Conservation (phyloP, 2,797 vertebrate genomes). For the Valencia hispanica region DNA sequence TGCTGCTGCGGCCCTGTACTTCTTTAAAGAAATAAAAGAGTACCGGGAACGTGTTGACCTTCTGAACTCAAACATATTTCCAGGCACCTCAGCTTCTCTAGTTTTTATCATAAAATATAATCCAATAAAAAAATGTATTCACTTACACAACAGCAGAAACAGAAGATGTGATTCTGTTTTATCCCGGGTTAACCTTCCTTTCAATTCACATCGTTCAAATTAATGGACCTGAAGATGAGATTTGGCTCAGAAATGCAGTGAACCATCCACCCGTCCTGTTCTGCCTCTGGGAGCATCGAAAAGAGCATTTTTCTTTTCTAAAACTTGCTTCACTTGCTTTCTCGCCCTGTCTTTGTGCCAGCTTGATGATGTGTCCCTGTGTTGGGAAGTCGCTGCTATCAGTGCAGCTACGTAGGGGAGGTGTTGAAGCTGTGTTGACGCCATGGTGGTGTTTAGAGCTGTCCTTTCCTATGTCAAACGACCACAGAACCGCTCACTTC, state of each 20-base stretch:
- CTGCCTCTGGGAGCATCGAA: conserved; percentile 30
- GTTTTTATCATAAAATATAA: neutral
- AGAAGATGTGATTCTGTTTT: conserved; percentile 28
- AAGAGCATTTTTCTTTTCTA: conserved; percentile 33
- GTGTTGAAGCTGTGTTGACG: conserved; percentile 27
- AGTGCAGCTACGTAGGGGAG: conserved; percentile 27
- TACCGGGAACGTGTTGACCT: neutral
- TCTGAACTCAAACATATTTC: conserved; percentile 4
- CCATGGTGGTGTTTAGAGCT: conserved; percentile 49
- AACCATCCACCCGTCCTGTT: conserved; percentile 33
- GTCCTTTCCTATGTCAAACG: conserved; percentile 50
- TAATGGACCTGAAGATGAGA: conserved; percentile 64
- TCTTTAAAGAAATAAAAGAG: neutral
- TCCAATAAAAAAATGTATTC: conserved; percentile 25
- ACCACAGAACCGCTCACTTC: neutral
- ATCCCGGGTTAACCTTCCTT: conserved; percentile 45
- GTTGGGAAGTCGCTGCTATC: conserved; percentile 34
- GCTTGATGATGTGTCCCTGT: conserved; percentile 22
- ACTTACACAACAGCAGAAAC: conserved; percentile 23
- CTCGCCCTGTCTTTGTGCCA: conserved; percentile 27
- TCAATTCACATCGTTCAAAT: conserved; percentile 50
- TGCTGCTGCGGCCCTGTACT: neutral
- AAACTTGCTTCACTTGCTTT: conserved; percentile 33
- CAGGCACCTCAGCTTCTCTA: neutral
- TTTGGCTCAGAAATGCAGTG: conserved; percentile 55